Percentiles rank a stretch among this genome's conserved stretches.
These are phyloP conservation scores for Diloba caeruleocephala DNA, from an alignment of 2,888 invertebrate species.

Conservation along the genomic window DNA sequence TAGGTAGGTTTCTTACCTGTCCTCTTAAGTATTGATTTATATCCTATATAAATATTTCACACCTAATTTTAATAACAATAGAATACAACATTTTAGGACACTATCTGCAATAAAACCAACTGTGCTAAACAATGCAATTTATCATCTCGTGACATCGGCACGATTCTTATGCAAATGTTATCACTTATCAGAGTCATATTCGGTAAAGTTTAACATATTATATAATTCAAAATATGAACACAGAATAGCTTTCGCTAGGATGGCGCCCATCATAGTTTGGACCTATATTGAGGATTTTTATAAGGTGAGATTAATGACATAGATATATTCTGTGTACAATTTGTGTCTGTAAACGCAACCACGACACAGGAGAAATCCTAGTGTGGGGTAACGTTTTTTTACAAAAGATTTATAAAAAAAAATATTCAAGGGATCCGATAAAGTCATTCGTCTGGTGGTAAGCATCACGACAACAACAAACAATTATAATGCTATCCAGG, in stretches of 20 bases:
- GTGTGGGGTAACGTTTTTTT: too few relatives aligned
- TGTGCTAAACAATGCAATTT: slow-evolving; percentile 24
- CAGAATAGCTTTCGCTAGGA: neutral
- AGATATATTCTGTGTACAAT: too few relatives aligned
- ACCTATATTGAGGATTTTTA: too few relatives aligned
- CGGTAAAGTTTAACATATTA: slow-evolving; percentile 64
- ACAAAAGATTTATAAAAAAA: too few relatives aligned
- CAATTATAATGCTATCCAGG: too few relatives aligned
- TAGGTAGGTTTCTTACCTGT: neutral
- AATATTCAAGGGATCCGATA: too few relatives aligned
- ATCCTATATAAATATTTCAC: neutral
- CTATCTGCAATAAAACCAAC: slow-evolving; percentile 13
- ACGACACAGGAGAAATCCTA: too few relatives aligned
- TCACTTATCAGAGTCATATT: slow-evolving; percentile 42
- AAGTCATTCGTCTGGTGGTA: too few relatives aligned
- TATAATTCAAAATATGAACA: slow-evolving; percentile 36
- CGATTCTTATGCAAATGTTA: slow-evolving; percentile 57
- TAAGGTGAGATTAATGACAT: slow-evolving; percentile 10
- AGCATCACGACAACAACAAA: too few relatives aligned
- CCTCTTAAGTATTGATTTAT: neutral
- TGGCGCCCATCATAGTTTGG: too few relatives aligned
- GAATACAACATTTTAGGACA: slow-evolving; percentile 4
- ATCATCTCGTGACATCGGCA: slow-evolving; percentile 32
- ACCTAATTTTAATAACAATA: slow-evolving; percentile 14
- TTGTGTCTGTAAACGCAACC: too few relatives aligned